phyloP scores from a whole-genome alignment of 2,797 vertebrate genomes.

The Platyrinchus mystaceus region DNA sequence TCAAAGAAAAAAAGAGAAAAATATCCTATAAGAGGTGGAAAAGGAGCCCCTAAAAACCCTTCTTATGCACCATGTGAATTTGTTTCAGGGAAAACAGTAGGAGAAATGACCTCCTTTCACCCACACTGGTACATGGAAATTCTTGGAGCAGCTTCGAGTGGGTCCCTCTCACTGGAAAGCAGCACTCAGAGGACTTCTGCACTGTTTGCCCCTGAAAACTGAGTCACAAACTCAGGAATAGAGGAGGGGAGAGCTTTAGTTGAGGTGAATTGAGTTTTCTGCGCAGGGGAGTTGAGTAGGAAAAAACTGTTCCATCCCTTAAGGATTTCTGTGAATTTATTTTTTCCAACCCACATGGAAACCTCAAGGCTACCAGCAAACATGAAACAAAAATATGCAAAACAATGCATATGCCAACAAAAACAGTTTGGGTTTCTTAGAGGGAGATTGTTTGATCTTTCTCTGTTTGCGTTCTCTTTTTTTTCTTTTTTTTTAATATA shows the following conservation, averaged over 20 bases:
- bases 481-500: background rate
- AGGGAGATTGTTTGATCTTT: background rate
- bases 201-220: background rate
- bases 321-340: background rate
- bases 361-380: background rate
- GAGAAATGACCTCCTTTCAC: background rate
- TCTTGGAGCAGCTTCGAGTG: background rate
- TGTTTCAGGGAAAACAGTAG: background rate
- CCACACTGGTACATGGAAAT: background rate
- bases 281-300: background rate
- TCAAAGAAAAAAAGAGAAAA: background rate
- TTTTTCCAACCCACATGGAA: background rate
- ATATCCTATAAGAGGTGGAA: background rate
- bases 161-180: background rate
- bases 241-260: background rate
- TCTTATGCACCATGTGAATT: background rate
- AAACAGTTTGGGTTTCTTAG: background rate
- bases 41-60: background rate
- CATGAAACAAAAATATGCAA: conserved; percentile 1
- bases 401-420: background rate
- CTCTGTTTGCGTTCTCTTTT: background rate
- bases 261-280: background rate
- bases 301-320: background rate
- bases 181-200: background rate
- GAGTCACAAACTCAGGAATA: background rate